phyloP scores from a whole-genome alignment of 2,888 invertebrate genomes.

The Phengaris alcon region DNA sequence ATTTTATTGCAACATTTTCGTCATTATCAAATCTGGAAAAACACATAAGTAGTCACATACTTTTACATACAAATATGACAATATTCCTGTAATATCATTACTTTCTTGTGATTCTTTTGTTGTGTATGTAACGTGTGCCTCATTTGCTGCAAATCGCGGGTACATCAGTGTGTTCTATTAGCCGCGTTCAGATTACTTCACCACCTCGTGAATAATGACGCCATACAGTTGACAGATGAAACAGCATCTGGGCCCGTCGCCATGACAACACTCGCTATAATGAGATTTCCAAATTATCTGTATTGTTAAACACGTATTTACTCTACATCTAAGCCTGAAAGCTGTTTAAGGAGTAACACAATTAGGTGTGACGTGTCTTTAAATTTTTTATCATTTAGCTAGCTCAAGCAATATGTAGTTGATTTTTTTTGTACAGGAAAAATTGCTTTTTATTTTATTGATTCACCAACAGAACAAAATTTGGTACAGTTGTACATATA shows the following conservation, averaged over 20 bases:
- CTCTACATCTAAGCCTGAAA: slow-evolving; percentile 1
- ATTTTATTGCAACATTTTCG: too few relatives aligned
- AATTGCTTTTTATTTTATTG: too few relatives aligned
- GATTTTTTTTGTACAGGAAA: too few relatives aligned
- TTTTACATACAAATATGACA: slow-evolving; percentile 1
- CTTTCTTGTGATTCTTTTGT: not conserved
- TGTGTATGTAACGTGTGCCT: slow-evolving; percentile 40
- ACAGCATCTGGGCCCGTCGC: slow-evolving; percentile 66
- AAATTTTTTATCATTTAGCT: not conserved
- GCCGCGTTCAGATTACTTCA: slow-evolving; percentile 70
- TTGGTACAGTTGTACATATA: too few relatives aligned
- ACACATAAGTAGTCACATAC: slow-evolving; percentile 8
- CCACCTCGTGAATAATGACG: slow-evolving; percentile 65
- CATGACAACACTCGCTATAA: slow-evolving; percentile 57
- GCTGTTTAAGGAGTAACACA: not conserved
- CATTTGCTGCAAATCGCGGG: slow-evolving; percentile 59
- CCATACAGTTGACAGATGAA: slow-evolving; percentile 65
- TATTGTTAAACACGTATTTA: slow-evolving; percentile 32
- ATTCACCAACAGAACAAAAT: too few relatives aligned
- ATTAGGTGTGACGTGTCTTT: not conserved
- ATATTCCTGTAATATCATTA: not conserved
- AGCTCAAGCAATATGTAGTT: too few relatives aligned
- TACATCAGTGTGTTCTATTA: slow-evolving; percentile 74
- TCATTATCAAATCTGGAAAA: not conserved
- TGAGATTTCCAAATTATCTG: slow-evolving; percentile 58